Base-by-base conservation (phyloP, 2,888 invertebrate genomes). In the Asteroscopus sphinx region DNA sequence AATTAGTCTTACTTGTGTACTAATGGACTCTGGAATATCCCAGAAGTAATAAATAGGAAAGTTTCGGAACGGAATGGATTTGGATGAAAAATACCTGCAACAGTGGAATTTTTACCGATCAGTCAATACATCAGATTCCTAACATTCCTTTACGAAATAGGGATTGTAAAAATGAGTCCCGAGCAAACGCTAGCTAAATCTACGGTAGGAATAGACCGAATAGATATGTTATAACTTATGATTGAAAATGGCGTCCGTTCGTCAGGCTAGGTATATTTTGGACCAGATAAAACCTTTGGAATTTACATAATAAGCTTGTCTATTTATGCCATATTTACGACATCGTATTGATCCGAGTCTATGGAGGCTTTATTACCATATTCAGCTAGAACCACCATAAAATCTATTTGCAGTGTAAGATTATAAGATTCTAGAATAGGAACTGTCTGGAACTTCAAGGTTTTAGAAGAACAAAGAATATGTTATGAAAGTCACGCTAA, bases 401-500 rank as follows among this genome's bases (percentile, higher is more conserved):
- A 64, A 56, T 48, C 32, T 56, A 56, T 56, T 65, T 71, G 28
- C n/a, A n/a, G n/a, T 16, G 56, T 64, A 33, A n/a, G 12, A 36
- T 16, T 5, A 3, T 25, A 32, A 21, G 32, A 25, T 25, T 35
- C 35, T 41, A 15, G 21, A 12, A 21, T 40, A 40, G 7, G n/a
- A 15, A 37, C 32, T 12, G 26, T 16, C n/a, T 46, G 4, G 17
- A 6, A 17, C 9, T 6, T 48, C 33, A 12, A 33, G 32, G 5
- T 0, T 3, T 17, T 8, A 28, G 44, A 4, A 21, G 37, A 41
- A 12, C 30, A 40, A 60, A 37, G 13, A 16, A 1, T 30, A 63
- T 37, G 4, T 25, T 26, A 12, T 28, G n/a, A 5, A 42, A 15
- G 7, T n/a, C n/a, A 17, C 6, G 3, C 11, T 3, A 17, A 32